Conservation (phyloP, 2,888 invertebrate species). For the Chloromyia formosa region DNA sequence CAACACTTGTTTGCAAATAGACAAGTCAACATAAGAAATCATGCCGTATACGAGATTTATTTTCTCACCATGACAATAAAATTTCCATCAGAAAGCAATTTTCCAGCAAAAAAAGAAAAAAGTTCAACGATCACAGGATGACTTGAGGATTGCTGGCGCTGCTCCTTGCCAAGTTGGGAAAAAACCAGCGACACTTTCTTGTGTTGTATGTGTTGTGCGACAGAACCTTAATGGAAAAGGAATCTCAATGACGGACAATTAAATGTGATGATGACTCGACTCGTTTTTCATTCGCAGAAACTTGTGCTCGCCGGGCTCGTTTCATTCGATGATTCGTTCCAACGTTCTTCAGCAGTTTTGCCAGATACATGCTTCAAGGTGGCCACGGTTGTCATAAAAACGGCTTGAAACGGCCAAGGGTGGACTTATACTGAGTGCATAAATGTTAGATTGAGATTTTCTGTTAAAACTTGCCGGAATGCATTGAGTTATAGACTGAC, state of each 20-base stretch:
- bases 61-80: slow-evolving; percentile 41
- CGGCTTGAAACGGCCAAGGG: neutral
- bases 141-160: slow-evolving; percentile 25
- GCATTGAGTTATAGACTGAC: no score
- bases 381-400: slow-evolving; percentile 30
- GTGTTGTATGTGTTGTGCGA: neutral
- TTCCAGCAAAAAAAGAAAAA: slow-evolving; percentile 6
- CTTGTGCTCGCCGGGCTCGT: slow-evolving; percentile 13
- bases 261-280: slow-evolving; percentile 38
- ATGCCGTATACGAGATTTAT: slow-evolving; percentile 28
- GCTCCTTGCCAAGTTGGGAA: slow-evolving; percentile 13
- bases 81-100: slow-evolving; percentile 41
- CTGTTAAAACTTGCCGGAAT: no score
- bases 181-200: slow-evolving; percentile 35
- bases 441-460: no score
- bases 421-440: neutral
- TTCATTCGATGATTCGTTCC: slow-evolving; percentile 28
- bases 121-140: slow-evolving; percentile 20
- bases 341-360: slow-evolving; percentile 1
- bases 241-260: slow-evolving; percentile 39
- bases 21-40: slow-evolving; percentile 12
- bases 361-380: neutral
- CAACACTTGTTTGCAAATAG: neutral
- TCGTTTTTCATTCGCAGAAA: slow-evolving; percentile 21
- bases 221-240: slow-evolving; percentile 19